Evolutionary conservation across 2,888 invertebrate species (phyloP).

Genomic region (Rapana venosa): DNA sequence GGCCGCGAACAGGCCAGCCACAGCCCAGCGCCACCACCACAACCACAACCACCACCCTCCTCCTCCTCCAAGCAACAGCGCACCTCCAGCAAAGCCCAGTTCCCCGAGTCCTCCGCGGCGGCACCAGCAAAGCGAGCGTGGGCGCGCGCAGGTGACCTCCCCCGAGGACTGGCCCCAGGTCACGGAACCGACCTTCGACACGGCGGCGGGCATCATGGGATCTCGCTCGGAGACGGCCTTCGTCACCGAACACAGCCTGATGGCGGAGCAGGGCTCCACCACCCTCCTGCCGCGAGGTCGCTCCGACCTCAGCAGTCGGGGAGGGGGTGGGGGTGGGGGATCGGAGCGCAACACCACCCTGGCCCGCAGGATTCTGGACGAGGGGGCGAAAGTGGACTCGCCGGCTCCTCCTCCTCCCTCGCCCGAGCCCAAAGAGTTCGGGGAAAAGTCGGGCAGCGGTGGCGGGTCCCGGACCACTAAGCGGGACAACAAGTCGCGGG

Average conservation of each 20-base stretch:
- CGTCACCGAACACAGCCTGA: slow-evolving; percentile 36
- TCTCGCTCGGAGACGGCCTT: slow-evolving; percentile 50
- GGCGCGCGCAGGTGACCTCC: slow-evolving; percentile 47
- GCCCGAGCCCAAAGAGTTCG: slow-evolving; percentile 63
- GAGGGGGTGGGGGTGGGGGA: too few species aligned
- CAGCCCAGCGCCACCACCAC: slow-evolving; percentile 48
- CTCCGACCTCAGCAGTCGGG: slow-evolving; percentile 47
- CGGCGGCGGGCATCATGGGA: slow-evolving; percentile 49
- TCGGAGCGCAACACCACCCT: slow-evolving; percentile 42
- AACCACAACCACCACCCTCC: slow-evolving; percentile 47
- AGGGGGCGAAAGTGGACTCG: slow-evolving; percentile 59
- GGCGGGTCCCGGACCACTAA: not conserved
- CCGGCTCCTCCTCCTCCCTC: slow-evolving; percentile 74
- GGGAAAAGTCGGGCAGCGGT: not conserved
- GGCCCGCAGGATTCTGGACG: slow-evolving; percentile 48
- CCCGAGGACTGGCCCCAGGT: slow-evolving; percentile 70
- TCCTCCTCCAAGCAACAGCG: slow-evolving; percentile 55
- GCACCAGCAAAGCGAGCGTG: not conserved
- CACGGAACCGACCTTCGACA: slow-evolving; percentile 63
- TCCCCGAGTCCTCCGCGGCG: slow-evolving; percentile 40
- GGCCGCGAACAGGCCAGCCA: slow-evolving; percentile 46
- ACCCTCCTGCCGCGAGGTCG: slow-evolving; percentile 43
- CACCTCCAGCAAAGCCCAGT: slow-evolving; percentile 56
- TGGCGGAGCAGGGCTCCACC: slow-evolving; percentile 34
- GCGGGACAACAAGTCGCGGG: slow-evolving; percentile 52